These are phyloP conservation scores for Prionailurus viverrinus DNA, from an alignment of 2,113 vertebrate species.

Conservation along the genomic window DNA sequence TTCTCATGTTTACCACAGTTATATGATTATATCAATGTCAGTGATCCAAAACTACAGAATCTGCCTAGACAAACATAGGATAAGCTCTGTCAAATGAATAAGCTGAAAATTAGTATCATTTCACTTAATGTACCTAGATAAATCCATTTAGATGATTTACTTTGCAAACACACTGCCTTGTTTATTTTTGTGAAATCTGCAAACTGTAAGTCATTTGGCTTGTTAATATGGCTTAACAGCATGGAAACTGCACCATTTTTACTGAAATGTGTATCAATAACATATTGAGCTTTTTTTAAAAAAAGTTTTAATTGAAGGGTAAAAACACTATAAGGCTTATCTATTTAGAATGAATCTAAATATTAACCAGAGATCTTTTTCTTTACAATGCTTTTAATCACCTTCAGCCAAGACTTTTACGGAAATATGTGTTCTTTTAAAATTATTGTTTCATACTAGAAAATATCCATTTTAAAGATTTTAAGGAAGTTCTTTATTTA, in stretches of 20 bases:
- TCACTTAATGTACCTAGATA: neutral
- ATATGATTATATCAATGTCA: neutral
- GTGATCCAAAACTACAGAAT: neutral
- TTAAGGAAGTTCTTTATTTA: neutral
- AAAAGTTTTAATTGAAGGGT: neutral
- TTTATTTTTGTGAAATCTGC: slow-evolving; percentile 11
- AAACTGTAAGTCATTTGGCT: slow-evolving; percentile 5
- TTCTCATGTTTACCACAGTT: neutral
- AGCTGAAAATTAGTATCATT: slow-evolving; percentile 5
- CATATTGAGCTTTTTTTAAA: neutral
- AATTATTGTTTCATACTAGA: neutral
- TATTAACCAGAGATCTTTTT: neutral
- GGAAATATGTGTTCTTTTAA: neutral
- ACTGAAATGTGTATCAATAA: neutral
- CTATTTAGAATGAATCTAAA: neutral
- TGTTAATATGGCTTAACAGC: neutral
- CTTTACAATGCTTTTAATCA: neutral
- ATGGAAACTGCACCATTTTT: neutral
- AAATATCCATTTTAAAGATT: neutral
- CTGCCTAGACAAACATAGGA: neutral
- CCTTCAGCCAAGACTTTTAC: neutral
- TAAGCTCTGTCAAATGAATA: neutral
- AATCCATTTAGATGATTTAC: neutral
- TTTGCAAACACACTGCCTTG: neutral
- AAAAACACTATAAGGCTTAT: neutral